Percentiles rank a stretch among this genome's conserved stretches.
phyloP scores from a whole-genome alignment of 2,797 vertebrate genomes.

The Hirundo rustica region DNA sequence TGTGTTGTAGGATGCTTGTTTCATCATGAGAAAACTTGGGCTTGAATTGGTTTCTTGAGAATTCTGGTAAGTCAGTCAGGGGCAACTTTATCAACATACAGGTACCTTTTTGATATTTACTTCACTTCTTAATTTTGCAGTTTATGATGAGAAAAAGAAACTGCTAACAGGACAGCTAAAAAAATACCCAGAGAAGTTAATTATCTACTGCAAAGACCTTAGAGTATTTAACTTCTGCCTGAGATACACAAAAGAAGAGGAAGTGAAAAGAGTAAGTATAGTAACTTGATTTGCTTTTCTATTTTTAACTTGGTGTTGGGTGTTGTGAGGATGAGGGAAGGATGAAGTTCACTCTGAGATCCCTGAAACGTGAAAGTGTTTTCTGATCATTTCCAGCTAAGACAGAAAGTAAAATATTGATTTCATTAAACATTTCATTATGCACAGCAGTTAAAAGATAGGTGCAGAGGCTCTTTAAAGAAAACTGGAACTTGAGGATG shows the following conservation, averaged over 20 bases:
- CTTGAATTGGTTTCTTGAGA: background rate
- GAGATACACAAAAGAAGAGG: constrained; percentile 86
- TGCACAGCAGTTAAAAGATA: background rate
- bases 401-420: background rate
- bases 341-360: background rate
- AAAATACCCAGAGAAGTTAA: constrained; percentile 85
- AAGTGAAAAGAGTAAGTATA: constrained; percentile 84
- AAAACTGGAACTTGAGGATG: background rate
- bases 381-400: background rate
- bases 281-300: background rate
- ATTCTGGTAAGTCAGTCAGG: background rate
- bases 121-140: constrained; percentile 64
- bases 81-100: background rate
- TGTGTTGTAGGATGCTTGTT: background rate
- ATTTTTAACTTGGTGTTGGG: background rate
- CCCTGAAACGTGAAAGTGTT: background rate
- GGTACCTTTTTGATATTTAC: background rate
- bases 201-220: constrained; percentile 88
- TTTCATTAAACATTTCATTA: background rate
- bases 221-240: constrained; percentile 87
- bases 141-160: constrained; percentile 89
- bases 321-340: background rate
- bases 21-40: background rate
- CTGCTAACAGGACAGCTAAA: constrained; percentile 77
- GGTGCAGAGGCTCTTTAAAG: background rate